These are phyloP conservation scores for Connochaetes taurinus DNA, from an alignment of 2,113 vertebrate species.

Conservation along the genomic window DNA sequence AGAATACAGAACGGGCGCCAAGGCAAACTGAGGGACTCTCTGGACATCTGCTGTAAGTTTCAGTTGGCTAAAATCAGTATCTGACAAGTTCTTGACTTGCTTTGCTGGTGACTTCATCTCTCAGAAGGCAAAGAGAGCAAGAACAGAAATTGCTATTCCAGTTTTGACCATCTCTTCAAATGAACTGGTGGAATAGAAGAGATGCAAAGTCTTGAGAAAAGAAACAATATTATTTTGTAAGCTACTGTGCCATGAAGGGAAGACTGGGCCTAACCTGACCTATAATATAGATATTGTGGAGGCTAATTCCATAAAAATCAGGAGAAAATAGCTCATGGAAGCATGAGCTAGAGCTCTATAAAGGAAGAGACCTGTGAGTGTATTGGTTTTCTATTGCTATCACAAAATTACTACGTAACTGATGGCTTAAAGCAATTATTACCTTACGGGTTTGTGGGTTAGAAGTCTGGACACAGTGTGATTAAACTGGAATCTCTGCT, in stretches of 20 bases:
- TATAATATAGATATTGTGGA: not conserved
- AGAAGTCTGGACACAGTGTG: not conserved
- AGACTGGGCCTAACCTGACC: not conserved
- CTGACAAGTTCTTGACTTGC: constrained; percentile 38
- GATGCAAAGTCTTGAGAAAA: not conserved
- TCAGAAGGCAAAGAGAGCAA: constrained; percentile 15
- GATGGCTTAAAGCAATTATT: not conserved
- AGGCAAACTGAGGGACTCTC: constrained; percentile 41
- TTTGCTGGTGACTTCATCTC: constrained; percentile 54
- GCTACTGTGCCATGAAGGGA: not conserved
- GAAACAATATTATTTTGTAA: not conserved
- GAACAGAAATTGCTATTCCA: constrained; percentile 26
- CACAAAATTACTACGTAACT: not conserved
- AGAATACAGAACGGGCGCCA: constrained; percentile 34
- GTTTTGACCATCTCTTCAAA: not conserved
- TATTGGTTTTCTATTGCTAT: not conserved
- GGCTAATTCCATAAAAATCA: not conserved
- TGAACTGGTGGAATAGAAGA: not conserved
- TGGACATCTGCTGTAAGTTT: constrained; percentile 67
- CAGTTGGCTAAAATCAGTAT: constrained; percentile 45
- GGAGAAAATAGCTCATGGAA: not conserved
- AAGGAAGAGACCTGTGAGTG: not conserved
- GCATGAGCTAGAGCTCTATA: not conserved
- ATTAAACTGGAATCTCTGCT: not conserved
- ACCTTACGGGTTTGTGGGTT: not conserved